phyloP scores from a whole-genome alignment of 2,797 vertebrate species.

The Linurgus olivaceus region DNA sequence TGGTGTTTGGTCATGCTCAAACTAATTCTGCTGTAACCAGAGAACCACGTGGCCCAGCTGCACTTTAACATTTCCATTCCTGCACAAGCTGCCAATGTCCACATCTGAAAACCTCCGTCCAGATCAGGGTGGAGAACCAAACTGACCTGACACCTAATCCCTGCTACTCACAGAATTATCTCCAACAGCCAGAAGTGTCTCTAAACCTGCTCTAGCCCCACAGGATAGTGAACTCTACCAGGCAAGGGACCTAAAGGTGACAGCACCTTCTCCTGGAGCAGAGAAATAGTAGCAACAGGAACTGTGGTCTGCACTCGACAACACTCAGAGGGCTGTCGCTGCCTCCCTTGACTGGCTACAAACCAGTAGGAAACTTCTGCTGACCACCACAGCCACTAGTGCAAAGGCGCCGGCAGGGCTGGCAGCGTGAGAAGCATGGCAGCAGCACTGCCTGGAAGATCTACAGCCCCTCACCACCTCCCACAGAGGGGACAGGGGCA shows the following conservation, averaged over 20 bases:
- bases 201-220: not conserved
- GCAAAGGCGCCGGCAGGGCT: accelerated
- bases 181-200: not conserved
- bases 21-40: not conserved
- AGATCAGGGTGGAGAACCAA: not conserved
- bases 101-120: not conserved
- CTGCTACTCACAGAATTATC: not conserved
- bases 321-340: not conserved
- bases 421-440: not conserved
- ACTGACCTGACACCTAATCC: slow-evolving; percentile 28
- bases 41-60: not conserved
- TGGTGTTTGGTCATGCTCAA: not conserved
- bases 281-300: not conserved
- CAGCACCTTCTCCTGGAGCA: not conserved
- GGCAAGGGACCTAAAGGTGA: not conserved
- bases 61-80: slow-evolving; percentile 26
- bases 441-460: not conserved
- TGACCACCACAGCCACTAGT: not conserved
- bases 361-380: not conserved
- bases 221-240: not conserved
- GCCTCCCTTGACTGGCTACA: not conserved
- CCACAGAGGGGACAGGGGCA: not conserved
- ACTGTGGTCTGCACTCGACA: not conserved
- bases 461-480: not conserved
- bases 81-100: not conserved